Evolutionary conservation across 2,888 invertebrate genomes (phyloP), one percentile per base, ranked within the genome.

Genomic region (Cantharis flavilabris): DNA sequence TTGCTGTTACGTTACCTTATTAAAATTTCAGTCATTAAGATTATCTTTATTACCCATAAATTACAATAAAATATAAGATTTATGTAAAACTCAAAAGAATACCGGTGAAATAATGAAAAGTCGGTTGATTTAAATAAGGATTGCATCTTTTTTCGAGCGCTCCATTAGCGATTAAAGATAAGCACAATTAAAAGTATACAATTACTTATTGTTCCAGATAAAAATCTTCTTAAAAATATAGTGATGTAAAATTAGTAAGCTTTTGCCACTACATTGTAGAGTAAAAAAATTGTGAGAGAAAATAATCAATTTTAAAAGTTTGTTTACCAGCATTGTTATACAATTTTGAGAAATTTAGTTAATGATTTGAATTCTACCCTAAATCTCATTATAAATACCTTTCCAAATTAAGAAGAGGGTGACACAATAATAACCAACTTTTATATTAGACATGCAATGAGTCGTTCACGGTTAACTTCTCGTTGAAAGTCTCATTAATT

Each of bases 41-140:
- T 76, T 70, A 76, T 76, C 76, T 76, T 76, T 70, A 73, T 72
- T 69, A 69, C 69, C 62, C 64, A 72, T 76, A 76, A 76, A 76
- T 76, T 76, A 72, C 33, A 67, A 67, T 20, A 67, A 67, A 67
- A 67, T 67, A 23, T 67, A 18, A 26, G 18, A 67, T 67, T 67
- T 67, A 67, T 67, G 65, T 67, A 23, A 67, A 67, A 67, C 16
- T 26, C n/a, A 2, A 49, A 49, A 67, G 20, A 67, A 67, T 26
- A n/a, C 26, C 65, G 26, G 65, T 23, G 26, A 67, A 67, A 67
- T 67, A 67, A 67, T 23, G 65, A 67, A 23, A 67, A 23, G 65
- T 67, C 26, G 23, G 65, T 67, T 49, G 18, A 11, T 67, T 67
- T 11, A 67, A 67, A n/a, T 67, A 23, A 2, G 65, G 26, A 67